Conservation (phyloP, 2,797 vertebrate genomes). For the Smutsia gigantea region DNA sequence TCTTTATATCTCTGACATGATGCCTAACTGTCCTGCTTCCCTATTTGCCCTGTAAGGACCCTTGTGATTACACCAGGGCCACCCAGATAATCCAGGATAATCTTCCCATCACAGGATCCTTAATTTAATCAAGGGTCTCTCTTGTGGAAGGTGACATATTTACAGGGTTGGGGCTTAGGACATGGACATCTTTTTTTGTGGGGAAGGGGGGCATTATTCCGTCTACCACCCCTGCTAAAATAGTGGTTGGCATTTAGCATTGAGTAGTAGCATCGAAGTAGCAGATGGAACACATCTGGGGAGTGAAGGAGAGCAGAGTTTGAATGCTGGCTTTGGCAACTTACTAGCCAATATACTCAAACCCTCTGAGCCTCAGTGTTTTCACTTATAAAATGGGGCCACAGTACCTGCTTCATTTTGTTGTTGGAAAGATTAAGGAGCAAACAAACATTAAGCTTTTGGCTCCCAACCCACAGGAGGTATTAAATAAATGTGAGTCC, state of each 20-base stretch:
- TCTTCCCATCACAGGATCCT: not conserved
- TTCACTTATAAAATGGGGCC: not conserved
- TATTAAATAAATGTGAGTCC: not conserved
- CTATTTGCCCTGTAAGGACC: not conserved
- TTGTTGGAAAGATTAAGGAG: not conserved
- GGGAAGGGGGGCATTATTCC: not conserved
- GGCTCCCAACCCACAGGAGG: not conserved
- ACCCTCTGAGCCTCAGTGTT: not conserved
- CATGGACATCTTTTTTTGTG: not conserved
- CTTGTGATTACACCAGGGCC: not conserved
- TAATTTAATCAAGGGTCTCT: not conserved
- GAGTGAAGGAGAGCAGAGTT: not conserved
- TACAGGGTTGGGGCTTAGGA: not conserved
- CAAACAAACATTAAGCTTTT: not conserved
- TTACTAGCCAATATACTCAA: not conserved
- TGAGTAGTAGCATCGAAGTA: not conserved
- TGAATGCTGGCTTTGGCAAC: not conserved
- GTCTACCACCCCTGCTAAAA: not conserved
- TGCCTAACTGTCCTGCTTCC: not conserved
- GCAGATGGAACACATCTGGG: not conserved
- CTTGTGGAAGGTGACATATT: not conserved
- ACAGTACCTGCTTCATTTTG: not conserved
- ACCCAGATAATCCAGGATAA: not conserved
- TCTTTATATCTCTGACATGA: not conserved
- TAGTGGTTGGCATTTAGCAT: not conserved